These are phyloP conservation scores for Euzetes globulus DNA, from an alignment of 2,888 invertebrate species.

Conservation along the genomic window DNA sequence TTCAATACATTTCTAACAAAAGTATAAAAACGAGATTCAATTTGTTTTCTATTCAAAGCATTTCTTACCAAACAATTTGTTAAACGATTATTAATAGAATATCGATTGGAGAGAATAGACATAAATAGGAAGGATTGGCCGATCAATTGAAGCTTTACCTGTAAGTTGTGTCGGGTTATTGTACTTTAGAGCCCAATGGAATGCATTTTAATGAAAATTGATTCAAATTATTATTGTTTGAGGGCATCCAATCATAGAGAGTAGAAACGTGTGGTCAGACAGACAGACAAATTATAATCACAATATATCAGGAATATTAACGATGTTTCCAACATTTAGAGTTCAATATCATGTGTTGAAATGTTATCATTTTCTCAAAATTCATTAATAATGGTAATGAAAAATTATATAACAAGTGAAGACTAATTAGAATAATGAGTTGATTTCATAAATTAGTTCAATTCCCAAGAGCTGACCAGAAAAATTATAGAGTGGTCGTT, in stretches of 20 bases:
- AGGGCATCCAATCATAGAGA: neutral
- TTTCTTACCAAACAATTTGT: too few species aligned
- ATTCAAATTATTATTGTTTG: neutral
- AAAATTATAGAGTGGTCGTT: neutral
- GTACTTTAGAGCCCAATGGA: neutral
- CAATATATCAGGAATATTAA: neutral
- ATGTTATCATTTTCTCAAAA: neutral
- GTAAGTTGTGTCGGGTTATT: neutral
- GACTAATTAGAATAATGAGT: neutral
- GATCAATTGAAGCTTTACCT: too few species aligned
- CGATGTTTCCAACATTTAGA: neutral
- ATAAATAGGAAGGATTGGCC: too few species aligned
- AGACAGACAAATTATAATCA: neutral
- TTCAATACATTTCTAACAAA: too few species aligned
- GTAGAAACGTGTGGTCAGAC: neutral
- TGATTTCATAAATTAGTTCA: neutral
- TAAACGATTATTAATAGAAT: neutral
- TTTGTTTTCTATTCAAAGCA: too few species aligned
- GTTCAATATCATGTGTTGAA: slow-evolving; percentile 3
- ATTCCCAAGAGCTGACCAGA: neutral
- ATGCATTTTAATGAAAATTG: neutral
- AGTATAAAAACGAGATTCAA: too few species aligned
- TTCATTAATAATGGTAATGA: neutral
- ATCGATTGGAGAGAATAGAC: neutral
- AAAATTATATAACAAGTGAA: neutral